Base-by-base conservation (phyloP, 2,797 vertebrate genomes). In the Coranthus polyacanthus region DNA sequence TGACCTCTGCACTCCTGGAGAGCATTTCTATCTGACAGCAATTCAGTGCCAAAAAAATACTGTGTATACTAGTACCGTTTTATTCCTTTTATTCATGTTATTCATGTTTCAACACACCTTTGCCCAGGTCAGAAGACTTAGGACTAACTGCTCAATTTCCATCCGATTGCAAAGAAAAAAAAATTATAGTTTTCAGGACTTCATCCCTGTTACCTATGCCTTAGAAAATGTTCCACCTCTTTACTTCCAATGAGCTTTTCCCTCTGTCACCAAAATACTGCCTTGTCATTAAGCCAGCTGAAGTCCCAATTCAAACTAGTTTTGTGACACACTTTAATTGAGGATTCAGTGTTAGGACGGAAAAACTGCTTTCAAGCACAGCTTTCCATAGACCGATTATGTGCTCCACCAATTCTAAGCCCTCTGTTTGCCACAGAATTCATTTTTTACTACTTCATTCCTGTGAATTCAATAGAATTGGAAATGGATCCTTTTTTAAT, bases 291-390 rank as follows among this genome's bases (percentile, higher is more conserved):
- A 89, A 89, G 80, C 85, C 84, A 88, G 85, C 84, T 88, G 86
- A 91, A 92, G 90, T 90, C 90, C 86, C 81, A 90, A 91, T 91
- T 91, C 88, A 91, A 86, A 86, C 86, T 83, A 89, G 90, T 90
- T 93, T 85, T 89, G 85, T 89, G 88, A 88, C 91, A 89, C 79
- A 86, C 85, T 92, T 93, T 93, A 93, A 93, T 91, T 86, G 91
- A 93, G 89, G 90, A 93, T 92, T 92, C 90, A 88, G 76, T 86
- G 90, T 90, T 79, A 61, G 88, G 83, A 88, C 36, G 58, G 81
- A 87, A 92, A 92, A 89, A 86, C 75, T 63, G 86, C 88, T 91
- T 92, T 92, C 78, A 89, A 91, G 88, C 81, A 90, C 81, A 85
- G 89, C 84, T 90, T 92, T 92, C 89, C 84, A 89, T 86, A 79